Evolutionary conservation across 2,888 invertebrate genomes (phyloP).

Genomic region (Pyrocoelia pectoralis): DNA sequence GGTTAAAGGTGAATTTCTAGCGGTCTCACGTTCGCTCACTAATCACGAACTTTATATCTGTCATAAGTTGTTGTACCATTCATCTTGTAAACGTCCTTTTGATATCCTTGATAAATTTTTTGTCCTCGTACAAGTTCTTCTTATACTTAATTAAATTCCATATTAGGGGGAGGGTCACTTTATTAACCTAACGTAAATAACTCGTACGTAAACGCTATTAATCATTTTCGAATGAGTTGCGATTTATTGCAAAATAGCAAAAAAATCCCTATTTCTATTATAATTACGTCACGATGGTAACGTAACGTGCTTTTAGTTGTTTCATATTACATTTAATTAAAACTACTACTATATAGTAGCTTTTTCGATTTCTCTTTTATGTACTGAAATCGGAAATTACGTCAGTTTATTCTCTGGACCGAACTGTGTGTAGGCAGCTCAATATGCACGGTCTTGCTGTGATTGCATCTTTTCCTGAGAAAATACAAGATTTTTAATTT

Average conservation of each 20-base stretch:
- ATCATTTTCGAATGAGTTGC: not conserved
- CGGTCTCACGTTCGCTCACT: constrained; percentile 48
- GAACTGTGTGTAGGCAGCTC: no score
- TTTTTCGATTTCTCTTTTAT: no score
- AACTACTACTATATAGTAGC: no score
- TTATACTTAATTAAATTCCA: constrained; percentile 9
- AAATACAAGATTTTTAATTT: no score
- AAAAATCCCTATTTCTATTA: not conserved
- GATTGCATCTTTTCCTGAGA: no score
- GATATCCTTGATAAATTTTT: constrained; percentile 17
- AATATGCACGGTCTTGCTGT: no score
- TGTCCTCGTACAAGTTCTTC: constrained; percentile 7
- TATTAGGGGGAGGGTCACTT: not conserved
- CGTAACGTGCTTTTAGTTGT: no score
- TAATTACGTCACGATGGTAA: no score
- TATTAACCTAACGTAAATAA: not conserved
- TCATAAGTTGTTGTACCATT: constrained; percentile 37
- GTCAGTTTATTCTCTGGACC: no score
- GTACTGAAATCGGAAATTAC: no score
- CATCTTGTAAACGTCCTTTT: constrained; percentile 20
- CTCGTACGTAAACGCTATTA: not conserved
- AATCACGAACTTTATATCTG: constrained; percentile 47
- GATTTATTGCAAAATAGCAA: not conserved
- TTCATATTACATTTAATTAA: no score
- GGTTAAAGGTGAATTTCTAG: constrained; percentile 48